Evolutionary conservation across 1,140 invertebrate species (phyloP).

Genomic region (Zaprionus gabonicus): DNA sequence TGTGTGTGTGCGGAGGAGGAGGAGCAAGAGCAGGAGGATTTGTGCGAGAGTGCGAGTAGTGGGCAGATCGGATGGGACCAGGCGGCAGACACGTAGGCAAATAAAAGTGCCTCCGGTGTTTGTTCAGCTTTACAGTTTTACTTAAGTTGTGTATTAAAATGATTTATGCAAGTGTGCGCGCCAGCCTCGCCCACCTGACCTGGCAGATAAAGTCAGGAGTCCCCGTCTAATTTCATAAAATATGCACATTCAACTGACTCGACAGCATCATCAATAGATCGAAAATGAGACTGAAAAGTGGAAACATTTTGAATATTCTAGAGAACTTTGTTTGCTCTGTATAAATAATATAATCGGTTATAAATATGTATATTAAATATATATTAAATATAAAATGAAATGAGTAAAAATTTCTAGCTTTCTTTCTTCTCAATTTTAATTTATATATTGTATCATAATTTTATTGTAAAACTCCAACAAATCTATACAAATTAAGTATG

Average conservation of each 20-base stretch:
- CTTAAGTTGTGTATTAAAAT: slow-evolving; percentile 68
- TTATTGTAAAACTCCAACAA: neutral
- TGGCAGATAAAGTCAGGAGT: neutral
- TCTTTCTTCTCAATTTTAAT: neutral
- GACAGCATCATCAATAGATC: slow-evolving; percentile 8
- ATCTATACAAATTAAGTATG: neutral
- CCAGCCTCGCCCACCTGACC: neutral
- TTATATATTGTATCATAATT: neutral
- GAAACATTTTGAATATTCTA: neutral
- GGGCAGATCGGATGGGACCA: slow-evolving; percentile 16
- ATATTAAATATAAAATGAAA: too few species aligned
- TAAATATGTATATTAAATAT: too few species aligned
- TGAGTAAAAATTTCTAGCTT: too few species aligned
- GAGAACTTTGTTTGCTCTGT: neutral
- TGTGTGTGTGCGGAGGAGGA: neutral
- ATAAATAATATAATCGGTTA: neutral
- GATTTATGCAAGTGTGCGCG: slow-evolving; percentile 57
- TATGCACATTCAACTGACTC: slow-evolving; percentile 42
- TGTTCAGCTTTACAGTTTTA: slow-evolving; percentile 48
- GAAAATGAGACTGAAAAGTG: neutral
- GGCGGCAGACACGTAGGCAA: slow-evolving; percentile 75
- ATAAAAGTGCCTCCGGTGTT: slow-evolving; percentile 70
- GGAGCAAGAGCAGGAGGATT: neutral
- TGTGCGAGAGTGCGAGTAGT: slow-evolving; percentile 23
- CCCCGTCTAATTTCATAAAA: slow-evolving; percentile 62